A percentile compares a stretch with the other conserved stretches of the same genome.
phyloP scores from a whole-genome alignment of 2,113 vertebrate genomes.

The Ophiodon elongatus region DNA sequence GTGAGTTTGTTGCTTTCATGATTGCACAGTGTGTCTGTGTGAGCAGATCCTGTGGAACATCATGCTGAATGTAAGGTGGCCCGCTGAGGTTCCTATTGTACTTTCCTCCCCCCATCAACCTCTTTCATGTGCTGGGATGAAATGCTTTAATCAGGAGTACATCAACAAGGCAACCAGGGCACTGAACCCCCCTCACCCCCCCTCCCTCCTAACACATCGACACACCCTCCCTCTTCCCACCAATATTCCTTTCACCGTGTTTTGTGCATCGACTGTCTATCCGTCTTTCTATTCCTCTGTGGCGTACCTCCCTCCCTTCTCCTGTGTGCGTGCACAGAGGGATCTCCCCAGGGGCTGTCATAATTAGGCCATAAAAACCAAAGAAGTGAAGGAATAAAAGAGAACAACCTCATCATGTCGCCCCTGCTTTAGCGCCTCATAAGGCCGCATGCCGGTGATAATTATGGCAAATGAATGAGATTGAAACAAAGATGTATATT shows the following conservation, averaged over 20 bases:
- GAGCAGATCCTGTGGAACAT: background rate
- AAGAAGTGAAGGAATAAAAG: constrained; percentile 63
- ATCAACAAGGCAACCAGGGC: constrained; percentile 10
- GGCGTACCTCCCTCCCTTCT: background rate
- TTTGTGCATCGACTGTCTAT: constrained; percentile 15
- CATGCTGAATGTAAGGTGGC: background rate
- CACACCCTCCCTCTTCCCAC: background rate
- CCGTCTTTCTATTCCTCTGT: background rate
- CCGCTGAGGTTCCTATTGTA: background rate
- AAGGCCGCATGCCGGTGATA: constrained; percentile 30
- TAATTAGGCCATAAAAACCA: constrained; percentile 72
- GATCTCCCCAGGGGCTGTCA: constrained; percentile 31
- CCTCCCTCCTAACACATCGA: too few relatives aligned
- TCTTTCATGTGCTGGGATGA: constrained; percentile 47
- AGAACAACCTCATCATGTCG: constrained; percentile 60
- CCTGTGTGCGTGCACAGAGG: constrained; percentile 26
- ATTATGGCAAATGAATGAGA: constrained; percentile 48
- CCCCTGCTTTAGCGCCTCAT: constrained; percentile 48
- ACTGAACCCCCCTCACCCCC: background rate
- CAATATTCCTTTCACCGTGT: background rate
- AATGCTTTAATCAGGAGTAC: constrained; percentile 58
- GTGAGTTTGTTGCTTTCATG: background rate
- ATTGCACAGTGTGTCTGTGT: background rate
- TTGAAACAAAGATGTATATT: constrained; percentile 16
- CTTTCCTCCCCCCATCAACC: background rate